A percentile compares a stretch with the other conserved stretches of the same genome.
Evolutionary conservation across 1,140 invertebrate species (phyloP).

Genomic region (Calliphora vicina): DNA sequence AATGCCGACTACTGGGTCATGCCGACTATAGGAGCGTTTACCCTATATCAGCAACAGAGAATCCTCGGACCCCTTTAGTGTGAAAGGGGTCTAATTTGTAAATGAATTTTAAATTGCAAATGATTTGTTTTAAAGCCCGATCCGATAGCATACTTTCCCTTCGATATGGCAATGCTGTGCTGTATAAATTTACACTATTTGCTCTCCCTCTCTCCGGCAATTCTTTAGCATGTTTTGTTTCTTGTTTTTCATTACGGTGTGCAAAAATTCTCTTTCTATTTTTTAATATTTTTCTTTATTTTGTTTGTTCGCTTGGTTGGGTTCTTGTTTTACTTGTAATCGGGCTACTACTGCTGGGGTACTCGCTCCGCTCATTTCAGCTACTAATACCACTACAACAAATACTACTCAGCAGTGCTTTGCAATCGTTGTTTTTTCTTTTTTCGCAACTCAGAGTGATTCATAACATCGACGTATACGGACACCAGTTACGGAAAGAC

Average conservation of each 20-base stretch:
- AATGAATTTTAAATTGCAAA: no score
- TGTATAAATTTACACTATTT: no score
- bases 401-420: neutral
- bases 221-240: no score
- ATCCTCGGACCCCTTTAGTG: no score
- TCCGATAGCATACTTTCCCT: no score
- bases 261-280: neutral
- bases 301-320: slow-evolving; percentile 1
- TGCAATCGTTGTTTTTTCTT: neutral
- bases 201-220: neutral
- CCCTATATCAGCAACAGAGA: no score
- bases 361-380: neutral
- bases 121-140: no score
- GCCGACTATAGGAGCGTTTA: no score
- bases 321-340: slow-evolving; percentile 23
- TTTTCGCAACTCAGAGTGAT: slow-evolving; percentile 33
- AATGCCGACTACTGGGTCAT: no score
- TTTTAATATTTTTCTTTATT: neutral
- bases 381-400: neutral
- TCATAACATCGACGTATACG: slow-evolving; percentile 33
- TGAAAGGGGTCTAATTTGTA: no score
- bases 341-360: neutral
- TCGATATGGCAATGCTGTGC: no score
- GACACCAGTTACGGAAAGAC: slow-evolving; percentile 24
- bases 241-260: neutral